Evolutionary conservation across 2,797 vertebrate genomes (phyloP).

Genomic region (Cuniculus paca): DNA sequence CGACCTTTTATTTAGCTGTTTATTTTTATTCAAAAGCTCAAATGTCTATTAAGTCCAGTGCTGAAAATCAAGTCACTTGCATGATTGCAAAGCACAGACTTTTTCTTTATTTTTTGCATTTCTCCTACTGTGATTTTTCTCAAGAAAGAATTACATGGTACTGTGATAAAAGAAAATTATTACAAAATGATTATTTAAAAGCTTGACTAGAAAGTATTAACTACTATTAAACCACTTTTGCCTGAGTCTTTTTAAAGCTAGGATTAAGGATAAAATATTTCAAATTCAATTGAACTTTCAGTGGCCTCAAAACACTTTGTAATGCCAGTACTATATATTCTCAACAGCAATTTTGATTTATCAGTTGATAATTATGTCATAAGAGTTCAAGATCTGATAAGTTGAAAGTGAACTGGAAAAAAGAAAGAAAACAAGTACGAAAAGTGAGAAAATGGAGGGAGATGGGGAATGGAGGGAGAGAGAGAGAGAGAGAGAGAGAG

Average conservation of each 20-base stretch:
- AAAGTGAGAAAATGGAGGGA: neutral
- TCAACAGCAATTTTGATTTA: slow-evolving; percentile 54
- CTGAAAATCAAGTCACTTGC: neutral
- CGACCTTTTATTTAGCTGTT: neutral
- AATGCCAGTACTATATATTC: slow-evolving; percentile 56
- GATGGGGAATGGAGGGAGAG: too few relatives aligned
- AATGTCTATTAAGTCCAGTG: neutral
- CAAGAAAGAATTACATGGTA: neutral
- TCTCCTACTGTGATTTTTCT: slow-evolving; percentile 3
- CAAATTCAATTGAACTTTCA: slow-evolving; percentile 68
- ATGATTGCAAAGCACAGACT: neutral
- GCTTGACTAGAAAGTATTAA: slow-evolving; percentile 20
- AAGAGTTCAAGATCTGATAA: slow-evolving; percentile 8
- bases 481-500: neutral
- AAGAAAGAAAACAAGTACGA: fast-evolving
- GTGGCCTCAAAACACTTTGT: slow-evolving; percentile 55
- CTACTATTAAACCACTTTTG: neutral
- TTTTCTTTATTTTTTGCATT: neutral
- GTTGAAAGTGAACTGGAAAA: neutral
- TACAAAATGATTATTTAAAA: neutral
- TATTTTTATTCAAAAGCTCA: neutral
- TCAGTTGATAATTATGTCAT: slow-evolving; percentile 63
- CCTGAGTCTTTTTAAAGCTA: neutral
- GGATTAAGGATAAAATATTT: slow-evolving; percentile 41
- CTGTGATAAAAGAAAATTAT: neutral